Conservation (phyloP, 1,140 invertebrate species). For the Holotrichia oblita region DNA sequence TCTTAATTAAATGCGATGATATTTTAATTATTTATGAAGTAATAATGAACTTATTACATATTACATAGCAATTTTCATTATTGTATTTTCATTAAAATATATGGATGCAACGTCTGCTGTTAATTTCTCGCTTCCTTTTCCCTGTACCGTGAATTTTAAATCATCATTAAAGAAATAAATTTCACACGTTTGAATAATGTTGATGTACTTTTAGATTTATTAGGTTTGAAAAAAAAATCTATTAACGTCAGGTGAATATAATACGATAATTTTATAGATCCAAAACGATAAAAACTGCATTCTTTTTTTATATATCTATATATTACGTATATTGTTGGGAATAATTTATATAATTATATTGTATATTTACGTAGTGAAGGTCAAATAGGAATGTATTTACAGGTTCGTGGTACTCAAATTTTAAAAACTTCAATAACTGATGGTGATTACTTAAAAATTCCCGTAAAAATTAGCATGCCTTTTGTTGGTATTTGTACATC, state of each 20-base stretch:
- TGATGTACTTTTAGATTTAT: neutral
- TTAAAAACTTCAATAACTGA: too few species aligned
- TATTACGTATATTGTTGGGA: too few species aligned
- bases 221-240: neutral
- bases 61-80: neutral
- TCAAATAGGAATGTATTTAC: too few species aligned
- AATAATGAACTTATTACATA: conserved; percentile 5
- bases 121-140: neutral
- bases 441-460: too few species aligned
- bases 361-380: too few species aligned
- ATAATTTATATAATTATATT: too few species aligned
- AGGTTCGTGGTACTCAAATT: too few species aligned
- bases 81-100: neutral
- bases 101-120: neutral
- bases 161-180: neutral
- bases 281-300: too few species aligned
- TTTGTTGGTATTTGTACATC: too few species aligned
- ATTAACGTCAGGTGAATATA: neutral
- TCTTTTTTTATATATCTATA: too few species aligned
- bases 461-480: too few species aligned
- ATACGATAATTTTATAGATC: neutral
- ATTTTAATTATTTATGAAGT: conserved; percentile 5
- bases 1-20: neutral
- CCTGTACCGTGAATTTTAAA: neutral
- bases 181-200: conserved; percentile 2